phyloP scores from a whole-genome alignment of 2,113 vertebrate genomes.

The Petrocephalus microphthalmus region DNA sequence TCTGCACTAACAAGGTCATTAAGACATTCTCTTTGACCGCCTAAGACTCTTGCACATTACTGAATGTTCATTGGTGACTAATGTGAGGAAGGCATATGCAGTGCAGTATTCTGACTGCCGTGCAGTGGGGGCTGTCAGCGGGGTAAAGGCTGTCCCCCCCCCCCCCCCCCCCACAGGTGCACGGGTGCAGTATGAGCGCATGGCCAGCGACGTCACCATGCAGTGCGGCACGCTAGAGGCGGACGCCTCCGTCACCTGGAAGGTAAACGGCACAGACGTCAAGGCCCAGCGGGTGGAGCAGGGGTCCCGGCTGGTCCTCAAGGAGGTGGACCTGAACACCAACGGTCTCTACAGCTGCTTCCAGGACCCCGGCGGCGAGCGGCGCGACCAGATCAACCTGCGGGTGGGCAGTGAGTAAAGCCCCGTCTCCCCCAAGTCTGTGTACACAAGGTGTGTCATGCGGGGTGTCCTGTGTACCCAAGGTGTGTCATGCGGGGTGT shows the following conservation, averaged over 20 bases:
- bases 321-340: conserved; percentile 67
- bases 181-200: conserved; percentile 74
- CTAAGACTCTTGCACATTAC: not conserved
- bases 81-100: not conserved
- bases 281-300: conserved; percentile 67
- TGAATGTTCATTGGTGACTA: not conserved
- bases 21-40: not conserved
- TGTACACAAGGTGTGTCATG: not conserved
- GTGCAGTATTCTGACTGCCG: not conserved
- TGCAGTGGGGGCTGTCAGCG: not conserved
- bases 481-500: no score
- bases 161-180: conserved; percentile 57
- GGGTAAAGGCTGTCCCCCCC: not conserved
- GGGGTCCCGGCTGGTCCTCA: conserved; percentile 73
- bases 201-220: conserved; percentile 82
- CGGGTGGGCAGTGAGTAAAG: conserved; percentile 81
- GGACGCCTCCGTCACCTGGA: conserved; percentile 79
- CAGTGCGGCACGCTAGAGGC: conserved; percentile 80
- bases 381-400: conserved; percentile 78
- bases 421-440: not conserved
- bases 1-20: not conserved
- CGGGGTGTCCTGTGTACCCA: not conserved
- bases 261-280: conserved; percentile 83
- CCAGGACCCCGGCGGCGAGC: conserved; percentile 81
- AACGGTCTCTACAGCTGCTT: conserved; percentile 90